Percentiles rank a stretch among this genome's conserved stretches.
phyloP scores from a whole-genome alignment of 2,888 invertebrate species.

The Ernsta delagoae region DNA sequence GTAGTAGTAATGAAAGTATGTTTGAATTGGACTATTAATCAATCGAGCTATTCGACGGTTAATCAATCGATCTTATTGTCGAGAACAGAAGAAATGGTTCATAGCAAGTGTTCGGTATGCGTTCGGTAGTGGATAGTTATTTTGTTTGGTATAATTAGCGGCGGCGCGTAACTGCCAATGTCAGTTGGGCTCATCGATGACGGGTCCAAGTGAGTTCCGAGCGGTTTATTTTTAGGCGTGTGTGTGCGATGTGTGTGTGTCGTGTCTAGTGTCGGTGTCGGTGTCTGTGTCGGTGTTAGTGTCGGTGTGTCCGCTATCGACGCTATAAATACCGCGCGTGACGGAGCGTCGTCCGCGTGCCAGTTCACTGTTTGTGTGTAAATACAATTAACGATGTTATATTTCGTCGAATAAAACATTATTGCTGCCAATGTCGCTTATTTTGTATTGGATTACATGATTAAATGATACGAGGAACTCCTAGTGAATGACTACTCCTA shows the following conservation, averaged over 20 bases:
- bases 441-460: conserved; percentile 5
- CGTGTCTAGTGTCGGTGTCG: conserved; percentile 11
- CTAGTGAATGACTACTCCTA: no score
- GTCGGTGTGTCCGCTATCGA: conserved; percentile 30
- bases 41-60: not conserved
- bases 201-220: conserved; percentile 29
- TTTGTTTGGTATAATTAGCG: conserved; percentile 33
- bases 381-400: conserved; percentile 35
- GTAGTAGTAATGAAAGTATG: not conserved
- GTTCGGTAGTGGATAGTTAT: conserved; percentile 23
- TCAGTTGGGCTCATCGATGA: conserved; percentile 37
- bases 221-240: conserved; percentile 28
- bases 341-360: conserved; percentile 22
- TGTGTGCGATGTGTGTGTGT: conserved; percentile 14
- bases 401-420: conserved; percentile 17
- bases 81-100: not conserved
- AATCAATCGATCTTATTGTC: not conserved
- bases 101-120: conserved; percentile 10
- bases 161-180: conserved; percentile 40
- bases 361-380: conserved; percentile 30
- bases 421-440: conserved; percentile 19
- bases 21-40: not conserved
- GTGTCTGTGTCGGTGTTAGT: not conserved
- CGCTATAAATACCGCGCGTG: conserved; percentile 33
- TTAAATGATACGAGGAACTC: not conserved